Percentiles rank a stretch among this genome's conserved stretches.
These are phyloP conservation scores for Crotophaga sulcirostris DNA, from an alignment of 2,113 vertebrate genomes.

Conservation along the genomic window DNA sequence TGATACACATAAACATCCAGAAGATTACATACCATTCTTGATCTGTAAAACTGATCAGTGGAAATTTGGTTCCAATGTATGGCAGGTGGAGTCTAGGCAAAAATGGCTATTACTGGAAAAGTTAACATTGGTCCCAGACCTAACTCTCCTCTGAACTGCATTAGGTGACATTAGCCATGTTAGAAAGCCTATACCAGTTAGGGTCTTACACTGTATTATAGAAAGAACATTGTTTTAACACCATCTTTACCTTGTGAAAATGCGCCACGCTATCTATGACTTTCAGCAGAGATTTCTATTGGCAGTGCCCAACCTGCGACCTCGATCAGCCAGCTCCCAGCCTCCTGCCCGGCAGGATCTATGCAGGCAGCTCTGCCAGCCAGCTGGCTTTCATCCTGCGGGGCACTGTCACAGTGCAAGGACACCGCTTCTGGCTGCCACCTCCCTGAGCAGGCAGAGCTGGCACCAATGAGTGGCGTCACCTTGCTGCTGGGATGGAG, in stretches of 20 bases:
- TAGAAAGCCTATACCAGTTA: not conserved
- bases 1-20: conserved; percentile 65
- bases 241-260: not conserved
- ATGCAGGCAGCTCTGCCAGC: not conserved
- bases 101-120: conserved; percentile 65
- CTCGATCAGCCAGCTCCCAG: fast-evolving
- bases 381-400: not conserved
- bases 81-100: conserved; percentile 64
- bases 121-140: conserved; percentile 36
- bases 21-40: conserved; percentile 70
- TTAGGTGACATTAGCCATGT: not conserved
- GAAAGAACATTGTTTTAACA: not conserved
- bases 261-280: not conserved
- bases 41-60: conserved; percentile 66
- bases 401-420: not conserved
- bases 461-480: not conserved
- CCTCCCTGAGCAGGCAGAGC: not conserved
- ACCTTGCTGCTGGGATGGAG: fast-evolving
- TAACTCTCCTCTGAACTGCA: not conserved
- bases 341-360: not conserved
- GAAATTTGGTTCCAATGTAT: conserved; percentile 65
- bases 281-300: fast-evolving
- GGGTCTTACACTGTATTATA: not conserved
- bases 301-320: not conserved
- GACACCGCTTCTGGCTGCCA: not conserved